phyloP scores from a whole-genome alignment of 2,113 vertebrate species.

The Dinomys branickii region DNA sequence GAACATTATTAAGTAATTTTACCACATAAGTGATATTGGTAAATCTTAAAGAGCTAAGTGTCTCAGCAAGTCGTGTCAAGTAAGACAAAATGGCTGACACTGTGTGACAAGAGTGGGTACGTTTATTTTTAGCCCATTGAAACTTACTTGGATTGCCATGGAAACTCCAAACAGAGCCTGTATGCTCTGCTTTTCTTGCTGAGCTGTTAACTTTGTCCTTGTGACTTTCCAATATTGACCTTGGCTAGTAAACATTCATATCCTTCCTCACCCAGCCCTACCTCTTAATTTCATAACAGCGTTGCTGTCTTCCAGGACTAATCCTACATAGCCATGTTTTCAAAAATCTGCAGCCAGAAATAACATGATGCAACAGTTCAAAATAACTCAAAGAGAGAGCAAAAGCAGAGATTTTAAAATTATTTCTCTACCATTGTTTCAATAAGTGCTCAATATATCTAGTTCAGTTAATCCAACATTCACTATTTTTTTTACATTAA shows the following conservation, averaged over 20 bases:
- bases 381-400: constrained; percentile 29
- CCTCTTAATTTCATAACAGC: not conserved
- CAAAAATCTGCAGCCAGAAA: constrained; percentile 50
- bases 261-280: not conserved
- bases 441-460: not conserved
- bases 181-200: not conserved
- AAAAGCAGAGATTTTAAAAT: constrained; percentile 44
- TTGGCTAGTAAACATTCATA: not conserved
- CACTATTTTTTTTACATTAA: too few relatives aligned
- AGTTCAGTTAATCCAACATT: not conserved
- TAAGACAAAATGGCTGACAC: not conserved
- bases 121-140: not conserved
- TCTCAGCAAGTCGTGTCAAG: not conserved
- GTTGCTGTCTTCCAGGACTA: constrained; percentile 18
- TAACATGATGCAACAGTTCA: not conserved
- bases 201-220: not conserved
- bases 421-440: constrained; percentile 11
- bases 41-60: constrained; percentile 32
- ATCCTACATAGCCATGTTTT: not conserved
- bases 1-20: not conserved
- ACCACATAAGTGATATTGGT: not conserved
- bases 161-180: not conserved
- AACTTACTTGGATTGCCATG: not conserved
- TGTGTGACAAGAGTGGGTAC: not conserved
- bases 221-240: not conserved